A percentile compares a stretch with the other conserved stretches of the same genome.
phyloP scores from a whole-genome alignment of 2,888 invertebrate species.

The Listrodromus nycthemerus region DNA sequence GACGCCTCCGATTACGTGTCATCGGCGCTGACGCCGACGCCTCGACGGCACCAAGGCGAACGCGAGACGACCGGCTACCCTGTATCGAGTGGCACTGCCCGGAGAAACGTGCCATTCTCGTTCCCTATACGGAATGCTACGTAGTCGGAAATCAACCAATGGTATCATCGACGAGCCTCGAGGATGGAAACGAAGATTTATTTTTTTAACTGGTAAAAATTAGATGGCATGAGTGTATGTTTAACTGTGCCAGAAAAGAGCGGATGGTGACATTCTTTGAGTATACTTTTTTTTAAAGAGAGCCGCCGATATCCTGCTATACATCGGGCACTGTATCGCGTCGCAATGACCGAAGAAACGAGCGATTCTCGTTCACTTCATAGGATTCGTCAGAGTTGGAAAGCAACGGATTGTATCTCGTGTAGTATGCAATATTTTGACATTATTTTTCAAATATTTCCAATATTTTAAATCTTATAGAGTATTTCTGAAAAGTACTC shows the following conservation, averaged over 20 bases:
- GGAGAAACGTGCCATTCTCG: neutral
- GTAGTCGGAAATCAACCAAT: neutral
- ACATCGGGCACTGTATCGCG: slow-evolving; percentile 41
- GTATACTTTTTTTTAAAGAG: no score
- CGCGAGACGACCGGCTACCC: neutral
- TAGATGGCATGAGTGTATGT: neutral
- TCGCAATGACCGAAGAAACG: slow-evolving; percentile 21
- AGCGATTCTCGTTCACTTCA: neutral
- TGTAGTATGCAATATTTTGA: no score
- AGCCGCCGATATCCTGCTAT: no score
- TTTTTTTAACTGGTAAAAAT: neutral
- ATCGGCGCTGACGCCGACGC: slow-evolving; percentile 41
- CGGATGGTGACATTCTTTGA: no score
- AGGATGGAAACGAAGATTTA: neutral
- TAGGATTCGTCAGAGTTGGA: neutral
- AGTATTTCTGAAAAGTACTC: no score
- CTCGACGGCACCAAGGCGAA: neutral
- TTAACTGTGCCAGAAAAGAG: no score
- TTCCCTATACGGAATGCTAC: neutral
- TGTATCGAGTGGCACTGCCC: slow-evolving; percentile 56
- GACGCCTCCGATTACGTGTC: slow-evolving; percentile 63
- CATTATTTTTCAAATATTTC: no score
- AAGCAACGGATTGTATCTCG: neutral
- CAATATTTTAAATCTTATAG: no score
- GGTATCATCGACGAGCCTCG: neutral